phyloP scores from a whole-genome alignment of 2,888 invertebrate species.

The Aleiodes leptofemur region DNA sequence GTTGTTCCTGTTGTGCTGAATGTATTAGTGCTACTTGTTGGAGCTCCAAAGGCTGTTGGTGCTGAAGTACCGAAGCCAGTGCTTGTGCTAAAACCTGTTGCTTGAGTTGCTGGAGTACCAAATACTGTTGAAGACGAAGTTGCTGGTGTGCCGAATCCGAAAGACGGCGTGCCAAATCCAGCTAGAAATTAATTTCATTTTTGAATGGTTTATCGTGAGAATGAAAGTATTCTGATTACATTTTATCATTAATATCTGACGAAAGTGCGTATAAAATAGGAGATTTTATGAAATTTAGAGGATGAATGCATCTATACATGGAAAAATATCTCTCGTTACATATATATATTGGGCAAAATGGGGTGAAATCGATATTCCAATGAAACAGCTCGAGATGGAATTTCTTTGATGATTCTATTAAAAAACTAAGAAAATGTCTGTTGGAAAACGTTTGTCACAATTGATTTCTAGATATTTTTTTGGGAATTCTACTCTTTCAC shows the following conservation, averaged over 20 bases:
- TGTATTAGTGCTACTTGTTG: constrained; percentile 61
- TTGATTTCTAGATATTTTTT: no score
- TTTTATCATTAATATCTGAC: no score
- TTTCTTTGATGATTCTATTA: no score
- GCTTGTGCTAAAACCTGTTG: constrained; percentile 73
- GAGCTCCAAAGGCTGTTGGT: constrained; percentile 76
- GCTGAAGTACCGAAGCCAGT: constrained; percentile 71
- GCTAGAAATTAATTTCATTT: constrained; percentile 59
- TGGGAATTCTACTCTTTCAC: no score
- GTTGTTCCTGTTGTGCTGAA: constrained; percentile 61
- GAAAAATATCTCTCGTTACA: no score
- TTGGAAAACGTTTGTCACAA: no score
- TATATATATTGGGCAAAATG: no score
- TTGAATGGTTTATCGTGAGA: background rate
- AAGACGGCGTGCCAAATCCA: constrained; percentile 75
- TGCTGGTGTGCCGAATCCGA: constrained; percentile 73
- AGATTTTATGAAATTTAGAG: constrained; percentile 46
- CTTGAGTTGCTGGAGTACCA: constrained; percentile 72
- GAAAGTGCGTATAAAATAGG: no score
- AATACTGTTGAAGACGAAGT: constrained; percentile 78
- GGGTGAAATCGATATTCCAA: no score
- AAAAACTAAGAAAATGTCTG: no score
- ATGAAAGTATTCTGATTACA: no score
- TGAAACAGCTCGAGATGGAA: no score
- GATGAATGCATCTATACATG: background rate